These are phyloP conservation scores for Sebastes cheni DNA, from an alignment of 2,797 vertebrate species.

Conservation along the genomic window DNA sequence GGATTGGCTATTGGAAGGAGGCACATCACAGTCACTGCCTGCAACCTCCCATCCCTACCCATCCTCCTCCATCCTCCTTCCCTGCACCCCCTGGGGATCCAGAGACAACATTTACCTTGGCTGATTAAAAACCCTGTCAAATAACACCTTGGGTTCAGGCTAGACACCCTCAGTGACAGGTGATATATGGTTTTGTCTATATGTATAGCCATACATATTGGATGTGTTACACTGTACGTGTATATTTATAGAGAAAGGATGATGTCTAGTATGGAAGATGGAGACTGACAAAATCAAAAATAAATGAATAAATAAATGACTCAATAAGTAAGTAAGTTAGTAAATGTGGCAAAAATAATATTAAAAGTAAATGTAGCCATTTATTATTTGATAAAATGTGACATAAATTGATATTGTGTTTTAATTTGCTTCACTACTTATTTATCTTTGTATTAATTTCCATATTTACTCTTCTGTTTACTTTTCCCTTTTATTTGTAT, in stretches of 20 bases:
- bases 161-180: constrained; percentile 10
- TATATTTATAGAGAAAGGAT: constrained; percentile 1
- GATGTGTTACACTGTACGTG: neutral
- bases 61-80: neutral
- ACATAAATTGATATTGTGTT: too few species aligned
- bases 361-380: too few species aligned
- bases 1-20: constrained; percentile 57
- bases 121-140: constrained; percentile 64
- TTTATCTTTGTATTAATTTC: too few species aligned
- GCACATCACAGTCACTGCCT: constrained; percentile 57
- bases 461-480: too few species aligned
- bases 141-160: constrained; percentile 36
- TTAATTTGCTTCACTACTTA: too few species aligned
- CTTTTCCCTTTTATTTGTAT: too few species aligned
- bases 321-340: too few species aligned
- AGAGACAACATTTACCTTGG: constrained; percentile 71
- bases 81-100: constrained; percentile 28
- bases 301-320: too few species aligned
- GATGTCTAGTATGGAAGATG: neutral
- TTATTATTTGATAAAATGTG: too few species aligned
- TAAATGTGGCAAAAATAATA: too few species aligned
- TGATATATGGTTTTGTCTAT: constrained; percentile 12
- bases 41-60: neutral
- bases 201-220: neutral
- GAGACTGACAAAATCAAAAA: too few species aligned